Percentiles rank a stretch among this genome's conserved stretches.
Conservation (phyloP, 23 tunicate genomes). For the Ascidia mentula region DNA sequence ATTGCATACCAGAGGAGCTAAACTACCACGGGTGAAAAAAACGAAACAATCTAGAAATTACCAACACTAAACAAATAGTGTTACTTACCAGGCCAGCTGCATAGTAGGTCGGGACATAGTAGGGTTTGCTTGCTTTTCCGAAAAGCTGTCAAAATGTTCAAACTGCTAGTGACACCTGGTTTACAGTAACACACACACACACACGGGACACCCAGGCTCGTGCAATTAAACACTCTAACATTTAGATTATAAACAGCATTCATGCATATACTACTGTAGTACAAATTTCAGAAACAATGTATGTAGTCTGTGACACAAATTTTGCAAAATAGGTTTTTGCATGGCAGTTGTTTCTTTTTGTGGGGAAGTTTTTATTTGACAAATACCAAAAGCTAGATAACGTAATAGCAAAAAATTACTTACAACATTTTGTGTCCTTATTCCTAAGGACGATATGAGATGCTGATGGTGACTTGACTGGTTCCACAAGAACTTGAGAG, state of each 20-base stretch:
- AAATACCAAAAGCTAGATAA: background rate
- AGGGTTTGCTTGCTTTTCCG: conserved; percentile 49
- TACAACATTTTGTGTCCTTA: conserved; percentile 68
- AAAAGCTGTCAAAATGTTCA: conserved; percentile 47
- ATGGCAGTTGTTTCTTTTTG: too few relatives aligned
- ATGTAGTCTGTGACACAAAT: too few relatives aligned
- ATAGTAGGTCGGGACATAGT: conserved; percentile 74
- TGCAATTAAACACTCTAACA: background rate
- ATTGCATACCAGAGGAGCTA: background rate
- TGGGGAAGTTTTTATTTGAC: too few relatives aligned
- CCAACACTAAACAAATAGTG: background rate
- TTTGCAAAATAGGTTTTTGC: background rate
- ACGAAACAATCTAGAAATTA: background rate
- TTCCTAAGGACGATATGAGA: conserved; percentile 47
- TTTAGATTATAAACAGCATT: background rate
- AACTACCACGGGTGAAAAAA: background rate
- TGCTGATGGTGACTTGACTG: conserved; percentile 45
- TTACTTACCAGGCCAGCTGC: conserved; percentile 76
- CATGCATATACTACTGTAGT: background rate
- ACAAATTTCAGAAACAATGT: background rate
- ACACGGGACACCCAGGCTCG: conserved; percentile 3
- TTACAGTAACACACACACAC: background rate
- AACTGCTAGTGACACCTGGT: background rate
- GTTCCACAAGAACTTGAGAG: conserved; percentile 60
- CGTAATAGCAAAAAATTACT: conserved; percentile 5